Conservation (phyloP, 2,113 vertebrate species). For the Raja brachyura region DNA sequence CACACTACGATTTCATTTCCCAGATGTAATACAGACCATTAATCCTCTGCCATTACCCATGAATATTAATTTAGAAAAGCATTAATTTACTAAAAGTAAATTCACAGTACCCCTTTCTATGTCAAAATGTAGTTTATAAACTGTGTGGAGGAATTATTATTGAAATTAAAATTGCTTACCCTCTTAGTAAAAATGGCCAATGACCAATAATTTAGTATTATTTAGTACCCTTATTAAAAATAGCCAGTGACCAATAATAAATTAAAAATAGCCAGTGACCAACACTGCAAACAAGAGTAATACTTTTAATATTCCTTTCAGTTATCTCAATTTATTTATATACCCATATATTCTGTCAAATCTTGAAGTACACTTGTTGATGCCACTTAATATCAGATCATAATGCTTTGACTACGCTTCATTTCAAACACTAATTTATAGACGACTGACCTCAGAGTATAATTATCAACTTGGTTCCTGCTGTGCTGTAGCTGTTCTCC, state of each 20-base stretch:
- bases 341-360: not conserved
- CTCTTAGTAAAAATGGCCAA: not conserved
- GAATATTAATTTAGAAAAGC: not conserved
- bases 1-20: not conserved
- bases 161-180: not conserved
- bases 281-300: not conserved
- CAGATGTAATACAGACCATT: not conserved
- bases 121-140: not conserved
- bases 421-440: not conserved
- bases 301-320: not conserved
- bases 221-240: not conserved
- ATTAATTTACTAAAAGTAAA: not conserved
- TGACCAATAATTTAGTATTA: not conserved
- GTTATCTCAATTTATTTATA: not conserved
- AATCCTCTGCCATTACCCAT: not conserved
- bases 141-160: not conserved
- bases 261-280: not conserved
- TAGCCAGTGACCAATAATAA: not conserved
- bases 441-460: not conserved
- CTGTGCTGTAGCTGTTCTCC: not conserved
- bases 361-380: not conserved
- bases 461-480: not conserved
- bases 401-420: no score
- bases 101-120: not conserved
- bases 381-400: not conserved